Conservation (phyloP, 2,113 vertebrate genomes). For the Datnioides undecimradiatus region DNA sequence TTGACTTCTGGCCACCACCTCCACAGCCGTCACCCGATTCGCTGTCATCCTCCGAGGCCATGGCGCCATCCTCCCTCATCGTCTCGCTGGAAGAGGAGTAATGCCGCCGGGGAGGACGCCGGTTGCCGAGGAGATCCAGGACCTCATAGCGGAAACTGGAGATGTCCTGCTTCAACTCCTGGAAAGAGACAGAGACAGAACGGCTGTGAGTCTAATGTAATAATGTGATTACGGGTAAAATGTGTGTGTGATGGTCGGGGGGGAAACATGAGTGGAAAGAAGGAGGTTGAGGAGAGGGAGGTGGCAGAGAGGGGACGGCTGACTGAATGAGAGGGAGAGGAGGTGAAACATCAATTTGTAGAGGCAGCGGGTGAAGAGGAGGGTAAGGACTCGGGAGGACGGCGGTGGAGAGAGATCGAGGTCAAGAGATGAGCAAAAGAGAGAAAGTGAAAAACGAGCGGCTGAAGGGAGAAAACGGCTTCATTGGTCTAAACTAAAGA, state of each 20-base stretch:
- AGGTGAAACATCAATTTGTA: constrained; percentile 35
- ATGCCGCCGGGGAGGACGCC: constrained; percentile 91
- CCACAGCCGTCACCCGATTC: constrained; percentile 82
- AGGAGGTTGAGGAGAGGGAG: constrained; percentile 33
- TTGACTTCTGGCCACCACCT: constrained; percentile 50
- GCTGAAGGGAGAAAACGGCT: not conserved
- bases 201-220: too few relatives aligned
- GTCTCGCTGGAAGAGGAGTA: constrained; percentile 93
- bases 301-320: constrained; percentile 4
- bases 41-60: constrained; percentile 78
- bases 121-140: constrained; percentile 94
- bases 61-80: constrained; percentile 85
- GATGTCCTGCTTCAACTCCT: constrained; percentile 98
- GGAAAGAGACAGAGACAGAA: constrained; percentile 26
- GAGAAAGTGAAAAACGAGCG: not conserved
- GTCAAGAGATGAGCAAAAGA: constrained; percentile 9
- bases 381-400: constrained; percentile 14
- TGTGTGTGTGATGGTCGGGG: not conserved
- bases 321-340: constrained; percentile 25
- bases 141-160: constrained; percentile 99
- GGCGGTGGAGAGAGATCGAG: not conserved
- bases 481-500: not conserved
- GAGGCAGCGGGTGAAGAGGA: constrained; percentile 48
- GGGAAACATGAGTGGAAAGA: not conserved
- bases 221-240: too few relatives aligned